Evolutionary conservation across 1,140 invertebrate genomes (phyloP), one percentile per base, ranked within the genome.

Genomic region (Cydia fagiglandana): DNA sequence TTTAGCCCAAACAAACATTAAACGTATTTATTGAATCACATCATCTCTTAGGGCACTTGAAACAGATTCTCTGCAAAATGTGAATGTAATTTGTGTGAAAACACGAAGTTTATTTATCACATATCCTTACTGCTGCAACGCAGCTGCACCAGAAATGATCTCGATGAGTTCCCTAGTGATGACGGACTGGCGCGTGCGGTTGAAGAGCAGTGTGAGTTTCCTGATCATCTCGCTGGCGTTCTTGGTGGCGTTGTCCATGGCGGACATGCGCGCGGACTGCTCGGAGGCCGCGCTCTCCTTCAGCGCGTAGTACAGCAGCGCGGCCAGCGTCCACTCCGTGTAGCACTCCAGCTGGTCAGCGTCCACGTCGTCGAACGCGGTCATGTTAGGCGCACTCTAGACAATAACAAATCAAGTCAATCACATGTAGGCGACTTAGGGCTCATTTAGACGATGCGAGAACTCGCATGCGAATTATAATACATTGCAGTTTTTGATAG

Each of bases 161-260:
- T 99, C 99, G 94, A 99, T 99, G 84, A 99, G 94, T 93, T 99
- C 99, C 88, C 97, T 96, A 50, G 99, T 99, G 91, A 99, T 99
- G 84, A 99, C 99, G 83, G 99, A 98, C 94, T 99, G 99, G 93
- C 99, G 95, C 79, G 99, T 99, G 86, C 99, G 95, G 93, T 99
- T 99, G 95, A 98, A 99, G 34, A 98, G 97, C 76, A 99, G 91
- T 2, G 97, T 98, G 30, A 99, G 94, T 87, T 99, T 99, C 81
- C 97, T 97, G 94, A 99, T 99, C 98, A 99, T 99, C 88, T 99
- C 99, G 83, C 97, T 98, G 34, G 99, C 99, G 90, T 99, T 99
- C 94, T 99, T 99, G 87, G 96, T 99, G 50, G 99, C 99, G 84
- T 98, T 98, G 91, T 99, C 99, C 99, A 99, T 99, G 85, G 99